Evolutionary conservation across 2,797 vertebrate species (phyloP).

Genomic region (Sebastiscus tertius): DNA sequence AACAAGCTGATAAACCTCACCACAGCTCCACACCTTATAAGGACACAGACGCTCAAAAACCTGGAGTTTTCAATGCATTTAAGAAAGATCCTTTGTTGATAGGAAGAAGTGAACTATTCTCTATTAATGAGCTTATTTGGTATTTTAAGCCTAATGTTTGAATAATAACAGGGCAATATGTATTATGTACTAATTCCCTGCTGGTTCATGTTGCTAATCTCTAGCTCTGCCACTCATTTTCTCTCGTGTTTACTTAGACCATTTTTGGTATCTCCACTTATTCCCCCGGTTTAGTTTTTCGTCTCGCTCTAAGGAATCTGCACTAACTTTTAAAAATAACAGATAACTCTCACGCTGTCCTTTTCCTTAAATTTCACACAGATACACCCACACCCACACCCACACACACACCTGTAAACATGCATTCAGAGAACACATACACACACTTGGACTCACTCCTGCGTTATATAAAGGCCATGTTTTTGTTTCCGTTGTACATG

Average conservation of each 20-base stretch:
- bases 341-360: constrained; percentile 34
- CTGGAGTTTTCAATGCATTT: constrained; percentile 24
- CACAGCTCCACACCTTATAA: constrained; percentile 53
- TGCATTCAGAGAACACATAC: constrained; percentile 11
- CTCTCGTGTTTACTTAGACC: constrained; percentile 51
- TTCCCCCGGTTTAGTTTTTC: constrained; percentile 22
- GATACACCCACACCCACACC: constrained; percentile 19
- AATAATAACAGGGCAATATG: constrained; percentile 22
- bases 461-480: constrained; percentile 69
- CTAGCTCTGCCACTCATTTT: constrained; percentile 17
- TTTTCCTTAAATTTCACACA: constrained; percentile 23
- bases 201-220: constrained; percentile 29
- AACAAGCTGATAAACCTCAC: constrained; percentile 31
- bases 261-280: constrained; percentile 60
- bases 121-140: constrained; percentile 29
- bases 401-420: constrained; percentile 8
- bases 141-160: constrained; percentile 32
- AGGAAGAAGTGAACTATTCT: not conserved
- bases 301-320: constrained; percentile 31
- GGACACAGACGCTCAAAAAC: constrained; percentile 23
- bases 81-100: constrained; percentile 17
- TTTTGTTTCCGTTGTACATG: constrained; percentile 78
- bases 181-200: constrained; percentile 31
- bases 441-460: constrained; percentile 39
- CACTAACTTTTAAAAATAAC: constrained; percentile 32